phyloP scores from a whole-genome alignment of 53 echinoderm and acorn worm species.

The Actinopyga echinites region DNA sequence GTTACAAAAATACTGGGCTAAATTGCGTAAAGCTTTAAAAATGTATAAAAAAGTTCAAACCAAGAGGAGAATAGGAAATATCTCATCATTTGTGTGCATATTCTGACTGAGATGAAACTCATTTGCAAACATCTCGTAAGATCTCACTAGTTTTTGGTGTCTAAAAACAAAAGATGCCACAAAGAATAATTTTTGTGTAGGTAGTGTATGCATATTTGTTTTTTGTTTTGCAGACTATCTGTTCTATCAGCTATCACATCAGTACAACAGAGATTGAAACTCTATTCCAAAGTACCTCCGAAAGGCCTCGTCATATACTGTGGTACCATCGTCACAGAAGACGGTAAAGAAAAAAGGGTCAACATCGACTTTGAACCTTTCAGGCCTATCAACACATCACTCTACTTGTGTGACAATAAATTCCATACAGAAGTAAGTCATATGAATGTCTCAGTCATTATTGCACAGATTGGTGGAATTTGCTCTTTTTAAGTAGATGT shows the following conservation, averaged over 20 bases:
- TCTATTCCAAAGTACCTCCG: slow-evolving; percentile 96
- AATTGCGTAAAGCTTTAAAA: too few species aligned
- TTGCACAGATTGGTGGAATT: too few species aligned
- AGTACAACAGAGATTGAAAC: slow-evolving; percentile 97
- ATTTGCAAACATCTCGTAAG: too few species aligned
- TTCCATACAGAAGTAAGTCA: slow-evolving; percentile 92
- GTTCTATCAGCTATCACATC: slow-evolving; percentile 98
- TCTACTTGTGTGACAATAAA: slow-evolving; percentile 99
- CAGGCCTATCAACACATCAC: slow-evolving; percentile 98
- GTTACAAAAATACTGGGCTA: too few species aligned
- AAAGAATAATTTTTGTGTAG: too few species aligned
- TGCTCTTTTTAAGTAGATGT: too few species aligned
- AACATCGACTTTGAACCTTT: slow-evolving; percentile 99
- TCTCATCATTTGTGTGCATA: too few species aligned
- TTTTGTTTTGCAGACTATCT: slow-evolving; percentile 71
- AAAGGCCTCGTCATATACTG: slow-evolving; percentile 99
- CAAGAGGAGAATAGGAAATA: too few species aligned
- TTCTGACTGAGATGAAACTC: too few species aligned
- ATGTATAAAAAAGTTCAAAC: too few species aligned
- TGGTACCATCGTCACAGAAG: slow-evolving; percentile 98
- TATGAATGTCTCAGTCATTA: too few species aligned
- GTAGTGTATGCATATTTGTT: not conserved
- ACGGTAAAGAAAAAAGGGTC: slow-evolving; percentile 99
- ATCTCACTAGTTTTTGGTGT: too few species aligned
- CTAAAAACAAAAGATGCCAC: not conserved